phyloP scores from a whole-genome alignment of 2,797 vertebrate species.

The Propithecus deckenii region DNA sequence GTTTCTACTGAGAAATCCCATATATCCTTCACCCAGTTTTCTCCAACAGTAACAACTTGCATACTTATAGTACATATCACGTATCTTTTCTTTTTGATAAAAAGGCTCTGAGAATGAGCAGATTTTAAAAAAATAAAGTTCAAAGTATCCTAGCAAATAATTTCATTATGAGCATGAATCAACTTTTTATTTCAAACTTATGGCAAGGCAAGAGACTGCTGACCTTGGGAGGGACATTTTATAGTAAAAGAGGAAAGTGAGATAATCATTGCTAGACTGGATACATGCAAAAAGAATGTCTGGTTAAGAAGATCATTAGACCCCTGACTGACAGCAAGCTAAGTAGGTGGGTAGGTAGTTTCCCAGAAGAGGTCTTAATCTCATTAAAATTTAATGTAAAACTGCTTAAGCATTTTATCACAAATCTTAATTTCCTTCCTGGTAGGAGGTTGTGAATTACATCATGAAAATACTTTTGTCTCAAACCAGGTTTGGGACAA shows the following conservation, averaged over 20 bases:
- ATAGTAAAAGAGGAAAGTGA: background rate
- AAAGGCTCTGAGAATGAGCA: background rate
- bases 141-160: background rate
- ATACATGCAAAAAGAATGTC: background rate
- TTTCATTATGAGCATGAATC: background rate
- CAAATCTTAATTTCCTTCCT: conserved; percentile 69
- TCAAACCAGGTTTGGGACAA: background rate
- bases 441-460: conserved; percentile 56
- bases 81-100: background rate
- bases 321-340: conserved; percentile 27
- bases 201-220: background rate
- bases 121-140: background rate
- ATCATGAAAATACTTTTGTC: conserved; percentile 9
- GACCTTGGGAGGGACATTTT: conserved; percentile 13
- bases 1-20: background rate
- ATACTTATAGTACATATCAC: background rate
- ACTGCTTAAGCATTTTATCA: conserved; percentile 70
- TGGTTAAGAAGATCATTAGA: conserved; percentile 40
- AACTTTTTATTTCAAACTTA: background rate
- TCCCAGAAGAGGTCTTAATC: conserved; percentile 63
- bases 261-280: background rate
- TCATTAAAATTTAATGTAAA: conserved; percentile 72
- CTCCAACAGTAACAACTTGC: background rate
- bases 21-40: background rate
- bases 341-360: conserved; percentile 40